Conservation (phyloP, 1,140 invertebrate genomes). For the Anastrepha ludens region DNA sequence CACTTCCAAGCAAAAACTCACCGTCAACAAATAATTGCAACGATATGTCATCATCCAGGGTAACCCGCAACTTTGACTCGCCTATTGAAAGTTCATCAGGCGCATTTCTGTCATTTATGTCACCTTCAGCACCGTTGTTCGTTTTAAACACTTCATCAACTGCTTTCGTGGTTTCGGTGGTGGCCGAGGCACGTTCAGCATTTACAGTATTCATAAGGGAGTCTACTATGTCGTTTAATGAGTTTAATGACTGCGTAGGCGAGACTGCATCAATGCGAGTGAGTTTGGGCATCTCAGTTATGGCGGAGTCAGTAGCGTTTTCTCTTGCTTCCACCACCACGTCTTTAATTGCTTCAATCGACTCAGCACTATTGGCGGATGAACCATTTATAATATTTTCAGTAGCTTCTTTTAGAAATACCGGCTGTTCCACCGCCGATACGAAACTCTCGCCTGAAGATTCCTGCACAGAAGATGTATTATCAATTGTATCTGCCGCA, state of each 20-base stretch:
- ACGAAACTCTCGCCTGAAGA: slow-evolving; percentile 12
- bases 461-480: not conserved
- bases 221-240: not conserved
- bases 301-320: not conserved
- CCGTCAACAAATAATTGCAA: slow-evolving; percentile 31
- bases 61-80: not conserved
- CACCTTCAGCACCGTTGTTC: not conserved
- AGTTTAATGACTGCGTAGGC: slow-evolving; percentile 12
- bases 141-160: not conserved
- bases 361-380: not conserved
- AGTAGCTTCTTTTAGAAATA: not conserved
- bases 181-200: not conserved
- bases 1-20: not conserved
- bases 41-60: slow-evolving; percentile 15
- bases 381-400: slow-evolving; percentile 7
- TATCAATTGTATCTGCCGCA: not conserved
- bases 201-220: not conserved
- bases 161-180: not conserved
- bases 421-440: not conserved
- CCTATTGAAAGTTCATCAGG: not conserved
- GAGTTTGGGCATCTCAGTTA: not conserved
- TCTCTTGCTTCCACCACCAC: not conserved
- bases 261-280: not conserved
- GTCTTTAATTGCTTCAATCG: not conserved
- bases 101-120: not conserved